Evolutionary conservation across 2,113 vertebrate genomes (phyloP).

Genomic region (Rhinichthys klamathensis): DNA sequence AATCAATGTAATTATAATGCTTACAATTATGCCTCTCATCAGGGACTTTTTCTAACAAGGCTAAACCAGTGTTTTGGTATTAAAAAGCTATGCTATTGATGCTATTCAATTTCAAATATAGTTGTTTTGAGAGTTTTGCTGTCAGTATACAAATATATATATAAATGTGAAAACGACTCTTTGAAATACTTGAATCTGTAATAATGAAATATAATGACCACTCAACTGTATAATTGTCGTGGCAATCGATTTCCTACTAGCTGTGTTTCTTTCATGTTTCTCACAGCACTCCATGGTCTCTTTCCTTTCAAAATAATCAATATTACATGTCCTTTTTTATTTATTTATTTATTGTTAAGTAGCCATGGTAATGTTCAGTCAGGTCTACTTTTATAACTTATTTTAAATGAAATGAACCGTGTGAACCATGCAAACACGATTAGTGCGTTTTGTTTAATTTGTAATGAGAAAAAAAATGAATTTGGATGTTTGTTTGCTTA

Average conservation of each 20-base stretch:
- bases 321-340: background rate
- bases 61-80: background rate
- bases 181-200: background rate
- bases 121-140: background rate
- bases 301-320: background rate
- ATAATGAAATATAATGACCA: background rate
- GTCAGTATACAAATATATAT: background rate
- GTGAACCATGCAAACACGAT: background rate
- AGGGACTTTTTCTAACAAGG: background rate
- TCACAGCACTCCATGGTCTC: background rate
- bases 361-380: background rate
- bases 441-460: background rate
- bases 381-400: background rate
- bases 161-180: no score
- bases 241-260: background rate
- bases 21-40: background rate
- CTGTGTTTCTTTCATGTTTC: conserved; percentile 1
- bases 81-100: background rate
- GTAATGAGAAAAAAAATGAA: background rate
- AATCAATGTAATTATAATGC: background rate
- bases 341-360: background rate
- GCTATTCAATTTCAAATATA: background rate
- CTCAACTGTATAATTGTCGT: background rate
- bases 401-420: background rate
- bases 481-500: background rate